Conservation (phyloP, 2,113 vertebrate species). For the Xiphophorus couchianus region DNA sequence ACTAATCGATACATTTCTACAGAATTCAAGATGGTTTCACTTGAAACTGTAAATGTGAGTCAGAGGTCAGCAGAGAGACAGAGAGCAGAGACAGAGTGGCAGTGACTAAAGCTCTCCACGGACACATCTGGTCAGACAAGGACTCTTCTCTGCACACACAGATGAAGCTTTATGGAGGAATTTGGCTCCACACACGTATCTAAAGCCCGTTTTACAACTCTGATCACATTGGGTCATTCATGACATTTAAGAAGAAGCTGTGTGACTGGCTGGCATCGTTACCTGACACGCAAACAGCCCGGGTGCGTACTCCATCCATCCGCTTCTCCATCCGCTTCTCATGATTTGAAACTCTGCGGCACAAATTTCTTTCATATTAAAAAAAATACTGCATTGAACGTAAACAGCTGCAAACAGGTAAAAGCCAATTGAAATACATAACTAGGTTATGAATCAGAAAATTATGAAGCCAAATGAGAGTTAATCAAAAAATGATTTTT, state of each 20-base stretch:
- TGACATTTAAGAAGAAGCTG: constrained; percentile 50
- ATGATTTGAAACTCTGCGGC: constrained; percentile 90
- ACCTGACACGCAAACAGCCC: constrained; percentile 96
- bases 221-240: constrained; percentile 39
- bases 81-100: constrained; percentile 35
- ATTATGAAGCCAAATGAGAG: not conserved
- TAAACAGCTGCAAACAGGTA: not conserved
- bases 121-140: constrained; percentile 71
- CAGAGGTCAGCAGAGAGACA: constrained; percentile 50
- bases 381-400: not conserved
- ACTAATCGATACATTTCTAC: not conserved
- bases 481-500: not conserved
- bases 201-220: constrained; percentile 53
- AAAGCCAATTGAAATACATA: constrained; percentile 15
- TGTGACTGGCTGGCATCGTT: constrained; percentile 28
- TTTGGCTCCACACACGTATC: constrained; percentile 37
- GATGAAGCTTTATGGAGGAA: constrained; percentile 64
- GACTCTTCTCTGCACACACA: constrained; percentile 68
- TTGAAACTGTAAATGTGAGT: constrained; percentile 17
- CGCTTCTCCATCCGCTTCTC: constrained; percentile 92
- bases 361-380: constrained; percentile 4
- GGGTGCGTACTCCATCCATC: constrained; percentile 87
- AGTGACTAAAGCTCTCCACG: constrained; percentile 72
- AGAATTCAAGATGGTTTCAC: constrained; percentile 9
- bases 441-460: constrained; percentile 1